Evolutionary conservation across 1,140 invertebrate species (phyloP).

Genomic region (Catajapyx aquilonaris): DNA sequence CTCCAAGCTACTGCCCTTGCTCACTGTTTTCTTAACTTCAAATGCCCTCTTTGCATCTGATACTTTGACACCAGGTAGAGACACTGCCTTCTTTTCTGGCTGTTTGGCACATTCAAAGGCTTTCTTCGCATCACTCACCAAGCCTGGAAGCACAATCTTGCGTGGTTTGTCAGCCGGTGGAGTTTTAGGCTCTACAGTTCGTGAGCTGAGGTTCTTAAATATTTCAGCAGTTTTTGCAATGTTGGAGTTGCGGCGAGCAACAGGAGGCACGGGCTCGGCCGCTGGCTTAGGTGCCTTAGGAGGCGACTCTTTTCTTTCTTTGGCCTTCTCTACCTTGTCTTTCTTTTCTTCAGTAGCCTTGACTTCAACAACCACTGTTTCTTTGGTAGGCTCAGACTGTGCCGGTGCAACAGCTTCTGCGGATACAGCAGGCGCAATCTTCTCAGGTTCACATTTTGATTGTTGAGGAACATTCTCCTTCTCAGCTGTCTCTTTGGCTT

Average conservation of each 20-base stretch:
- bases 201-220: neutral
- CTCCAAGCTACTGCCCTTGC: too few species aligned
- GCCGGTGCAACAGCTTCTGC: neutral
- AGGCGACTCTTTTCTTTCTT: neutral
- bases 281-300: neutral
- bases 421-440: too few species aligned
- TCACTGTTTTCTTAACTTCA: constrained; percentile 7
- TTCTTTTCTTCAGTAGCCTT: neutral
- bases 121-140: constrained; percentile 57
- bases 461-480: constrained; percentile 8
- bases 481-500: neutral
- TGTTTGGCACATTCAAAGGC: constrained; percentile 36
- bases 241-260: neutral
- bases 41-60: constrained; percentile 16
- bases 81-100: constrained; percentile 30
- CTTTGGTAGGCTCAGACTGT: neutral
- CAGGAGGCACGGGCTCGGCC: constrained; percentile 2
- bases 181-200: constrained; percentile 6
- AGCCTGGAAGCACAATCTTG: constrained; percentile 50
- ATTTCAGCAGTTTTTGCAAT: neutral
- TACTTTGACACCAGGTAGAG: constrained; percentile 11
- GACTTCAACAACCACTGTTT: neutral
- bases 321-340: neutral
- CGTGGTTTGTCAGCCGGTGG: constrained; percentile 36
- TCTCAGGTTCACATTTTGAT: too few species aligned